A percentile compares a stretch with the other conserved stretches of the same genome.
phyloP scores from a whole-genome alignment of 2,888 invertebrate genomes.

The Cantharis lateralis region DNA sequence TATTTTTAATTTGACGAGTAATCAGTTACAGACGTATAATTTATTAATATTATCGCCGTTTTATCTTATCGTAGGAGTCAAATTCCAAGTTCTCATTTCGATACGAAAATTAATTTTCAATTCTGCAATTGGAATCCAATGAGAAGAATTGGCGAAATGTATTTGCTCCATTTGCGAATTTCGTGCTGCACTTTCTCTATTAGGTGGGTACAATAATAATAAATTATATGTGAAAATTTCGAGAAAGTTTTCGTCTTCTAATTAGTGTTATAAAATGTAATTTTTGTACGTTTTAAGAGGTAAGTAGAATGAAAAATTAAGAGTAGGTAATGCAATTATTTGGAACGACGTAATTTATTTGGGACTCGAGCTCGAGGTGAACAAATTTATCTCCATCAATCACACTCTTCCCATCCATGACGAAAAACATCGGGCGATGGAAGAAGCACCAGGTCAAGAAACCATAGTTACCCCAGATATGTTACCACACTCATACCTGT shows the following conservation, averaged over 20 bases:
- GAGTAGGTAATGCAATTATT: neutral
- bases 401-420: neutral
- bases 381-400: too few relatives aligned
- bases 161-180: neutral
- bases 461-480: neutral
- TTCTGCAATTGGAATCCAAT: neutral
- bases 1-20: neutral
- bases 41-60: neutral
- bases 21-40: neutral
- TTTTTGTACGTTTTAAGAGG: neutral
- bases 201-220: neutral
- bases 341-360: neutral
- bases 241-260: neutral
- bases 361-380: too few relatives aligned
- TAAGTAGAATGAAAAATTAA: neutral
- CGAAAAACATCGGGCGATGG: neutral
- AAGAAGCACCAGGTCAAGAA: neutral
- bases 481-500: neutral
- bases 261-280: neutral
- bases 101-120: neutral
- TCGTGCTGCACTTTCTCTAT: neutral
- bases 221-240: conserved; percentile 2
- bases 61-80: neutral
- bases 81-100: neutral
- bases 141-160: neutral